phyloP scores from a whole-genome alignment of 2,888 invertebrate genomes.

The Drosophila neotestacea region DNA sequence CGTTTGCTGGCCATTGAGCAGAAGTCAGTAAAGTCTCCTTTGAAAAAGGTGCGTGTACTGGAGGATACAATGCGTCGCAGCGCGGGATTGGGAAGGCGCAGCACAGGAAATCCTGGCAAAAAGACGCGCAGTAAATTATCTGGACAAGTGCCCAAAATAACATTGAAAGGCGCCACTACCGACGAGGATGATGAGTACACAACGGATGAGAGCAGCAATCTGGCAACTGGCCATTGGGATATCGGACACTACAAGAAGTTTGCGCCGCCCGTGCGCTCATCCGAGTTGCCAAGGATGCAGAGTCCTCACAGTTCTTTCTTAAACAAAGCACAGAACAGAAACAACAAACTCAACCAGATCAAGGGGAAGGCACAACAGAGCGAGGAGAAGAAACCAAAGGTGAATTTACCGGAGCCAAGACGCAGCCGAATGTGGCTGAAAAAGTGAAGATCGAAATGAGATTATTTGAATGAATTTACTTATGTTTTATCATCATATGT shows the following conservation, averaged over 20 bases:
- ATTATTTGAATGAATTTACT: slow-evolving; percentile 3
- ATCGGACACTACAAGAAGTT: slow-evolving; percentile 38
- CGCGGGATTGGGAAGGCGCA: slow-evolving; percentile 72
- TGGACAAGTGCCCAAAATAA: not conserved
- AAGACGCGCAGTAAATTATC: slow-evolving; percentile 68
- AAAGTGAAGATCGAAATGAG: slow-evolving; percentile 11
- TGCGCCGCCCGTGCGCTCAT: slow-evolving; percentile 48
- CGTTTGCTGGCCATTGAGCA: slow-evolving; percentile 15
- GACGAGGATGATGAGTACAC: slow-evolving; percentile 43
- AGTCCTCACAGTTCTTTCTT: not conserved
- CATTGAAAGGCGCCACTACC: not conserved
- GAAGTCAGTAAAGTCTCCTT: slow-evolving; percentile 63
- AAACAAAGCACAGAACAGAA: not conserved
- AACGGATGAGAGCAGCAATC: slow-evolving; percentile 41
- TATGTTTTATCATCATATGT: slow-evolving; percentile 3
- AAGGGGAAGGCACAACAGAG: not conserved
- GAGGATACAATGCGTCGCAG: slow-evolving; percentile 75
- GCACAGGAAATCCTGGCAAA: slow-evolving; percentile 56
- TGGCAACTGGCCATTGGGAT: slow-evolving; percentile 21
- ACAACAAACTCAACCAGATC: not conserved
- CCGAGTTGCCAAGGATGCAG: slow-evolving; percentile 37
- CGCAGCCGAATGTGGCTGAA: slow-evolving; percentile 37
- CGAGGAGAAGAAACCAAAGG: not conserved
- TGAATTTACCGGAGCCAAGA: slow-evolving; percentile 34
- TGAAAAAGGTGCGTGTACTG: slow-evolving; percentile 74